Percentiles rank a stretch among this genome's conserved stretches.
These are phyloP conservation scores for Yponomeuta evonymella DNA, from an alignment of 2,888 invertebrate genomes.

Conservation along the genomic window DNA sequence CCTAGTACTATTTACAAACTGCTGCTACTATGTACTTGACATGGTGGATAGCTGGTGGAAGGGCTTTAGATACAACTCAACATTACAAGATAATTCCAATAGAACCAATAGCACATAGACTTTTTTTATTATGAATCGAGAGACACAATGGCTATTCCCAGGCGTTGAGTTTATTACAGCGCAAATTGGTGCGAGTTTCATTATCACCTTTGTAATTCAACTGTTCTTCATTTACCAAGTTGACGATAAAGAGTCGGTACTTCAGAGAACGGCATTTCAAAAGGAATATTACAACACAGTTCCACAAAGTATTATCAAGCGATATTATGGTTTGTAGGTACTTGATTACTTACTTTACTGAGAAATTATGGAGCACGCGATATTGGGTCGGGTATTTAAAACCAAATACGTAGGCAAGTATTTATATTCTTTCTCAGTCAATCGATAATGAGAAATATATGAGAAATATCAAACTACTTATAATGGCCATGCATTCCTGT, in stretches of 20 bases:
- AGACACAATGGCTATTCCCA: neutral
- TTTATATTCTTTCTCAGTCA: neutral
- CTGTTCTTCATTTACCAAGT: neutral
- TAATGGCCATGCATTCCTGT: slow-evolving; percentile 11
- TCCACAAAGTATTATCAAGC: slow-evolving; percentile 10
- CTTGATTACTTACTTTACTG: neutral
- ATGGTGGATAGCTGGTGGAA: neutral
- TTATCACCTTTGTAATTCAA: slow-evolving; percentile 27
- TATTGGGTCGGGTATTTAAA: no score
- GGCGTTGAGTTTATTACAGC: slow-evolving; percentile 28
- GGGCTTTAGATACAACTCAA: neutral
- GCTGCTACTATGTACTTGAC: neutral
- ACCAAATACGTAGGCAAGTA: neutral
- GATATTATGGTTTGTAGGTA: neutral
- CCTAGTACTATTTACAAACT: slow-evolving; percentile 2
- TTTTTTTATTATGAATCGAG: neutral
- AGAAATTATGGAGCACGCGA: neutral
- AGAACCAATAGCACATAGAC: neutral
- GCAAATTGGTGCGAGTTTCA: slow-evolving; percentile 40
- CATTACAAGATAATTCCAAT: neutral
- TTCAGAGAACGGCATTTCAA: slow-evolving; percentile 4
- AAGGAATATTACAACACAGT: neutral
- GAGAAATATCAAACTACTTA: neutral
- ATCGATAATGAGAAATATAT: neutral
- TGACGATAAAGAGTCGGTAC: neutral